A percentile compares a stretch with the other conserved stretches of the same genome.
Evolutionary conservation across 2,113 vertebrate genomes (phyloP).

Genomic region (Turnix velox): DNA sequence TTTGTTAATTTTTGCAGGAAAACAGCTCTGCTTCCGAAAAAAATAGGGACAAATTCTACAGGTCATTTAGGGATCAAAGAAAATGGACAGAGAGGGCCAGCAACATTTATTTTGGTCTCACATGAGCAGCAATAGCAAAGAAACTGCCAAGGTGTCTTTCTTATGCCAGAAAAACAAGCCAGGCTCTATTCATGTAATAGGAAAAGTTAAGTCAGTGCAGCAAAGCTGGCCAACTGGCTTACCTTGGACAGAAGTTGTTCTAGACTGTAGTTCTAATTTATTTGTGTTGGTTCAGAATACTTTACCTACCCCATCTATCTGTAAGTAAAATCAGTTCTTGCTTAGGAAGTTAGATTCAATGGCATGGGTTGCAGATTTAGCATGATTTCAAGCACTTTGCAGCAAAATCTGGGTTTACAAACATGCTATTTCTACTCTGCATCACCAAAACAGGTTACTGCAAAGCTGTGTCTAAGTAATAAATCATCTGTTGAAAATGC

Average conservation of each 20-base stretch:
- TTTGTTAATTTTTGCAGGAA: not conserved
- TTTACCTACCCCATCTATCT: not conserved
- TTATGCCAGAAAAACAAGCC: slow-evolving; percentile 21
- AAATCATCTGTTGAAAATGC: not conserved
- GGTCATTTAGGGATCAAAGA: not conserved
- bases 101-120: not conserved
- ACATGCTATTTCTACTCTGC: not conserved
- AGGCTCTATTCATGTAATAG: not conserved
- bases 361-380: not conserved
- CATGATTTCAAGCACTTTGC: not conserved
- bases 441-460: not conserved
- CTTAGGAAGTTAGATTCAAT: not conserved
- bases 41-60: not conserved
- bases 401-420: not conserved
- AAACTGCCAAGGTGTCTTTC: not conserved
- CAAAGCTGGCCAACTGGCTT: not conserved
- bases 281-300: not conserved
- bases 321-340: not conserved
- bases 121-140: not conserved
- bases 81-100: not conserved
- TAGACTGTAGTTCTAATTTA: not conserved
- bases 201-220: slow-evolving; percentile 28
- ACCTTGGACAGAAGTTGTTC: not conserved
- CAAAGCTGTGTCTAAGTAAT: not conserved
- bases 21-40: not conserved